Evolutionary conservation across 2,888 invertebrate genomes (phyloP), one percentile per base, ranked within the genome.

Genomic region (Zhuqinia jingwanae): DNA sequence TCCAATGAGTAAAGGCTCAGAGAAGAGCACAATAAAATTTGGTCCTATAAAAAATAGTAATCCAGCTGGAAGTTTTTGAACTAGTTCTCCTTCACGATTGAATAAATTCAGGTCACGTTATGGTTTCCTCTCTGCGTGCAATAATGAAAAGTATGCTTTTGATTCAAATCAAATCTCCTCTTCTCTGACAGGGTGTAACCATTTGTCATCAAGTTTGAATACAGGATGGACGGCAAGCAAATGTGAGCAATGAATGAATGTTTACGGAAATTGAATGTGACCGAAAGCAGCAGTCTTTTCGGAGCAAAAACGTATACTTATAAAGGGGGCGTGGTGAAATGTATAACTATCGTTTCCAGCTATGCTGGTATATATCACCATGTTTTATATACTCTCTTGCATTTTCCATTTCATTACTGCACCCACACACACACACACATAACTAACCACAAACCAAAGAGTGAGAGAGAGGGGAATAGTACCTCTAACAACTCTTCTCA

Each of bases 71-170:
- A 75, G 17, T 75, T 75, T 75, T n/a, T 56, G 25, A 70, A 70
- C 60, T 22, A 45, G n/a, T 65, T 65, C 45, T 50, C 50, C 50
- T 79, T 79, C 79, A 79, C 79, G 79, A 79, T 47, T 65, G 79
- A 65, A 30, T 65, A 50, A 65, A 79, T 79, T 79, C 79, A 79
- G 79, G 79, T 79, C 79, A 79, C 79, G 79, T 79, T 79, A 79
- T 79, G 65, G 63, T 79, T 79, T 79, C 79, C 75, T 56, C 56
- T 75, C 11, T 25, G 42, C 63, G 27, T 42, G 45, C 25, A 45
- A 77, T 60, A 60, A 60, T 63, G 65, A 65, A 79, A 65, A 65
- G 79, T 58, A 47, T 79, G 63, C 79, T 25, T 42, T 79, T 79
- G 79, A 58, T 73, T 73, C 58, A 81, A 81, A 81, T 70, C 73